Percentiles rank a stretch among this genome's conserved stretches.
Evolutionary conservation across 2,888 invertebrate species (phyloP).

Genomic region (Dryobota labecula): DNA sequence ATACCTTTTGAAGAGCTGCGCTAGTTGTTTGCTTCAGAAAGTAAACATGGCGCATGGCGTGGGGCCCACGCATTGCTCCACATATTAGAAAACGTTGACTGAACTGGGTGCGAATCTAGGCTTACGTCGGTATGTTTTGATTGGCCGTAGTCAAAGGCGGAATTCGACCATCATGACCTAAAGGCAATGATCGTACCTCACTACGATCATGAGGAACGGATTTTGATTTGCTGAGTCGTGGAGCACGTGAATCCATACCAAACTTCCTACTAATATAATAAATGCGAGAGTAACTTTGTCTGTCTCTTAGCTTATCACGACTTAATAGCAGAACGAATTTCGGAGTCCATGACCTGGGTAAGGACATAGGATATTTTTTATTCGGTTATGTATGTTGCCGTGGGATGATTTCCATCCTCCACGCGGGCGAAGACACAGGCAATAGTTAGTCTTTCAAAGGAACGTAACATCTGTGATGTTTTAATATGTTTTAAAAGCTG

Average conservation of each 20-base stretch:
- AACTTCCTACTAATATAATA: not conserved
- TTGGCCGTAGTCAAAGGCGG: not conserved
- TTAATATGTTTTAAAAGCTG: not conserved
- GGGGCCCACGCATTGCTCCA: not conserved
- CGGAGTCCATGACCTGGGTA: not conserved
- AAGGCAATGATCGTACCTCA: not conserved
- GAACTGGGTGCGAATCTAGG: not conserved
- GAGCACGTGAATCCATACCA: not conserved
- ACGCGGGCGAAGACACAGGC: not conserved
- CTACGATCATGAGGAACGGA: not conserved
- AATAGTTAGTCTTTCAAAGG: not conserved
- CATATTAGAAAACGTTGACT: constrained; percentile 6
- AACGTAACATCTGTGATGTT: not conserved
- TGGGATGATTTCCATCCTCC: not conserved
- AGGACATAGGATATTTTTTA: not conserved
- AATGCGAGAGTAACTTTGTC: not conserved
- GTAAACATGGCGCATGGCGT: constrained; percentile 20
- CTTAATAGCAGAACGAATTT: not conserved
- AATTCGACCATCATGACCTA: not conserved
- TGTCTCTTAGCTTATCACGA: not conserved
- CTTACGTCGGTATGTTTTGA: not conserved
- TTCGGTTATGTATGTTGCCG: not conserved
- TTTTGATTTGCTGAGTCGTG: not conserved
- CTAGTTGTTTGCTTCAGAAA: constrained; percentile 21
- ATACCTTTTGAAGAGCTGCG: constrained; percentile 29